Evolutionary conservation across 2,113 vertebrate species (phyloP).

Genomic region (Cichladusa arquata): DNA sequence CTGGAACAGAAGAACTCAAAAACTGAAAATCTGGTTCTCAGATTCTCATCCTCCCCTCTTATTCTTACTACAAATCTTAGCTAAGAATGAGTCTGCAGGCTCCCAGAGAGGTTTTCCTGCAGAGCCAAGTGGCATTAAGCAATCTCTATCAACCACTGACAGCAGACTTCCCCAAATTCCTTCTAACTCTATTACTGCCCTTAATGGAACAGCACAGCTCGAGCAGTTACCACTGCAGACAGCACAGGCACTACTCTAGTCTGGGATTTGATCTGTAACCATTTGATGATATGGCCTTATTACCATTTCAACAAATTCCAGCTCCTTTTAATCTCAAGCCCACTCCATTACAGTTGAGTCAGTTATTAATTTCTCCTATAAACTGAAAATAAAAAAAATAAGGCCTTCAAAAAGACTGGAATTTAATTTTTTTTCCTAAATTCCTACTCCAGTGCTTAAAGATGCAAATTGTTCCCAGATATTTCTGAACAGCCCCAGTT

Average conservation of each 20-base stretch:
- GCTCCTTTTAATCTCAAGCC: neutral
- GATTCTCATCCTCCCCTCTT: neutral
- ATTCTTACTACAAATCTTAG: neutral
- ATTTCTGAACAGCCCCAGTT: neutral
- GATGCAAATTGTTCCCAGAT: neutral
- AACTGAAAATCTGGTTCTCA: neutral
- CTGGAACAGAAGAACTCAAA: neutral
- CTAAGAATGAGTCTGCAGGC: neutral
- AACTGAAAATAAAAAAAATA: neutral
- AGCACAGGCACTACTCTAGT: neutral
- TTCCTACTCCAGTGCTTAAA: neutral
- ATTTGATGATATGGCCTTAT: neutral
- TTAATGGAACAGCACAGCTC: accelerated
- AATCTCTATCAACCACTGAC: neutral
- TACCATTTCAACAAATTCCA: neutral
- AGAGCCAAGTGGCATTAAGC: neutral
- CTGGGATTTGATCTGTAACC: neutral
- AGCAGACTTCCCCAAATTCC: neutral
- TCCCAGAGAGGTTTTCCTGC: neutral
- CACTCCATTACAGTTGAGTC: neutral
- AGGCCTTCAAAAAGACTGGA: neutral
- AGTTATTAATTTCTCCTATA: constrained; percentile 9
- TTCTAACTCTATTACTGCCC: neutral
- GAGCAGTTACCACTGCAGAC: neutral
- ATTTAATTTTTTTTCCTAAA: neutral